Evolutionary conservation across 2,113 vertebrate genomes (phyloP).

Genomic region (Daubentonia madagascariensis): DNA sequence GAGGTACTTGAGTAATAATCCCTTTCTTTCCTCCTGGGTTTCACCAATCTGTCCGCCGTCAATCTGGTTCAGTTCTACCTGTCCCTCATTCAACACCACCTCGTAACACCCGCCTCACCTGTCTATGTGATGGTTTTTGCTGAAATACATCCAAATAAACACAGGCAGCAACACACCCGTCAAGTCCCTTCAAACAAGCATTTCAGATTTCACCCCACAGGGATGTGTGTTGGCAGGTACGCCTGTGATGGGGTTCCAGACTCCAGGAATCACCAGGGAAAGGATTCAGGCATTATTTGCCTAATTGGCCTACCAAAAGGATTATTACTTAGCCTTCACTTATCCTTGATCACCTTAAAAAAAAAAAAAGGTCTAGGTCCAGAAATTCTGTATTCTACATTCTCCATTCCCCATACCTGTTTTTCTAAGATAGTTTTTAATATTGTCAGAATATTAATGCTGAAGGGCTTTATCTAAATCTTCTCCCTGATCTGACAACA

Average conservation of each 20-base stretch:
- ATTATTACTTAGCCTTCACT: not conserved
- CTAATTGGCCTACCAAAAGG: not conserved
- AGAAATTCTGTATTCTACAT: not conserved
- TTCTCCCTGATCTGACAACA: not conserved
- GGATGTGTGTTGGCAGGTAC: not conserved
- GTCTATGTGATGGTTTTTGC: not conserved
- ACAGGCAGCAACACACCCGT: not conserved
- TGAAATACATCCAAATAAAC: not conserved
- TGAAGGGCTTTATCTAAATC: not conserved
- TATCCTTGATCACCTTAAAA: not conserved
- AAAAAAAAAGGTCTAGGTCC: not conserved
- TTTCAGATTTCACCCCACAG: fast-evolving
- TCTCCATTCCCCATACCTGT: not conserved
- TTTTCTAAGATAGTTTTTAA: not conserved
- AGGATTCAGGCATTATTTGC: not conserved
- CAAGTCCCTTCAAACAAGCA: too few species aligned
- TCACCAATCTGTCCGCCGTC: not conserved
- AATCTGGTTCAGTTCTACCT: not conserved
- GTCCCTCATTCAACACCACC: not conserved
- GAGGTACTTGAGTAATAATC: not conserved
- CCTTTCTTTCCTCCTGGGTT: not conserved
- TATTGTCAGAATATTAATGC: not conserved
- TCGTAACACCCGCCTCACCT: not conserved
- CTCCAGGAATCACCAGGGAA: not conserved
- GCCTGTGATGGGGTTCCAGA: not conserved